These are phyloP conservation scores for Otocyon megalotis DNA, from an alignment of 2,113 vertebrate genomes.

Conservation along the genomic window DNA sequence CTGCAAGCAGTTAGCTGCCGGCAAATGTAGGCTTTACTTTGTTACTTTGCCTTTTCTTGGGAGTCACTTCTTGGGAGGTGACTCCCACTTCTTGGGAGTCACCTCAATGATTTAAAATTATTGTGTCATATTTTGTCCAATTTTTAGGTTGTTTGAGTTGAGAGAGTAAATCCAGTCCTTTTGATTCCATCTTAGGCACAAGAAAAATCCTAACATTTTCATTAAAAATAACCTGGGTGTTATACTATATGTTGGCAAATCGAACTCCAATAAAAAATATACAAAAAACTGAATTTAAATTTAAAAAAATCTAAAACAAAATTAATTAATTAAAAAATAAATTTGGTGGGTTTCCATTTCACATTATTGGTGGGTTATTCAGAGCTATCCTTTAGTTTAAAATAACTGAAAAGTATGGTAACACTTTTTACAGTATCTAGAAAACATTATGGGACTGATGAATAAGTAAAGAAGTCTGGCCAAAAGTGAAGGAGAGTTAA, in stretches of 20 bases:
- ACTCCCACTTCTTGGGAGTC: neutral
- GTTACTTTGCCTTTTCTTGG: neutral
- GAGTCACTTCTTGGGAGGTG: neutral
- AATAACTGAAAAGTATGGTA: neutral
- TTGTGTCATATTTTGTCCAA: neutral
- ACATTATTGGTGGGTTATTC: neutral
- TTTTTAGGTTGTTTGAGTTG: neutral
- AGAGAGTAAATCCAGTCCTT: neutral
- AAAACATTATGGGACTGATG: neutral
- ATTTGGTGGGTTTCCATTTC: neutral
- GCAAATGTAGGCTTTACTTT: neutral
- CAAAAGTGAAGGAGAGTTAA: neutral
- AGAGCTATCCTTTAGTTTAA: neutral
- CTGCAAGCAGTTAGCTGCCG: neutral
- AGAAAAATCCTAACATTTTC: neutral
- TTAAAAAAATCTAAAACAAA: no score
- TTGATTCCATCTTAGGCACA: neutral
- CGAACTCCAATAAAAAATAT: no score
- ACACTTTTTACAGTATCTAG: neutral
- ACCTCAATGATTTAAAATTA: neutral
- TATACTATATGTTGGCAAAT: no score
- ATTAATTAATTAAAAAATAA: no score
- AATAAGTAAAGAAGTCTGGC: neutral
- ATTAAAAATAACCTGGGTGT: neutral
- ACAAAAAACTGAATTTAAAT: no score